Conservation (phyloP, 2,113 vertebrate genomes). For the Monopterus albus region DNA sequence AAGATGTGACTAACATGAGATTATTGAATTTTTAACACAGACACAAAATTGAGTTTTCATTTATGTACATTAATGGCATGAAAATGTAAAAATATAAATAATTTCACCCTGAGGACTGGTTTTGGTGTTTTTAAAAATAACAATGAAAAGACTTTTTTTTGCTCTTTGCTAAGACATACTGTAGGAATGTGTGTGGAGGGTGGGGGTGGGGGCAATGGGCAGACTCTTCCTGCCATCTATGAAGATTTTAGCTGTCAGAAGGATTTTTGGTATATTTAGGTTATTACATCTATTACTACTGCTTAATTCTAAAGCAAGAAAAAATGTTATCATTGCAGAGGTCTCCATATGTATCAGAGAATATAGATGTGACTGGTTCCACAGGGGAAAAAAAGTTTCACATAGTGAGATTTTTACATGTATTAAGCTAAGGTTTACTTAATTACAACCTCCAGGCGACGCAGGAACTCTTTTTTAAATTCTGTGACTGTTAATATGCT, state of each 20-base stretch:
- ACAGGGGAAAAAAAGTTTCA: constrained; percentile 87
- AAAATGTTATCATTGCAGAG: constrained; percentile 91
- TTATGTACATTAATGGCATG: constrained; percentile 52
- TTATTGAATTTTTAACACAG: constrained; percentile 12
- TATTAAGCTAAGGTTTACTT: constrained; percentile 99
- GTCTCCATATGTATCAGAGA: constrained; percentile 97
- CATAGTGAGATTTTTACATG: constrained; percentile 99
- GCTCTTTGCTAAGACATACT: too few species aligned
- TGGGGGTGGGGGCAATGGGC: constrained; percentile 56
- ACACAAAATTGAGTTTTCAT: constrained; percentile 22
- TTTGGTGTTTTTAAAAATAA: constrained; percentile 62
- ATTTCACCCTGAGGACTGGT: constrained; percentile 55
- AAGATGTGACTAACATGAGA: constrained; percentile 19
- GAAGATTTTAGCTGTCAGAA: constrained; percentile 85
- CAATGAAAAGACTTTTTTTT: too few species aligned
- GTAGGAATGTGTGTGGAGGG: too few species aligned
- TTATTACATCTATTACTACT: constrained; percentile 97
- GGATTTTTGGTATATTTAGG: constrained; percentile 92
- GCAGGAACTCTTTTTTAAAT: constrained; percentile 99
- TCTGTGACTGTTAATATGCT: constrained; percentile 99
- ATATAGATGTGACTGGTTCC: constrained; percentile 93
- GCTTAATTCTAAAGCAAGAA: constrained; percentile 94
- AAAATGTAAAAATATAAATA: constrained; percentile 46
- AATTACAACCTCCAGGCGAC: constrained; percentile 99
- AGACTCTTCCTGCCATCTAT: constrained; percentile 67